phyloP scores from a whole-genome alignment of 2,888 invertebrate genomes.

The Aphodius sticticus region DNA sequence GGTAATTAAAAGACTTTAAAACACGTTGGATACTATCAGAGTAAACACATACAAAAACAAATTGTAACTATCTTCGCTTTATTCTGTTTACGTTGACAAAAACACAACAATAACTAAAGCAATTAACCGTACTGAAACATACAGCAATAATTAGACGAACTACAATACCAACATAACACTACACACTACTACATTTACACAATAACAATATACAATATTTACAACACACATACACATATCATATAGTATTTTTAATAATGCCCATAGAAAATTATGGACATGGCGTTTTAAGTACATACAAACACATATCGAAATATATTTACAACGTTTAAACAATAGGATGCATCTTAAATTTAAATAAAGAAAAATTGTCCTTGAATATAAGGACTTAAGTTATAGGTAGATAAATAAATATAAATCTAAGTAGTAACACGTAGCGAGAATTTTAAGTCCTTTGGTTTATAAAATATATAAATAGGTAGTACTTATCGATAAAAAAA shows the following conservation, averaged over 20 bases:
- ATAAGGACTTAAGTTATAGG: neutral
- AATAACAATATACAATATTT: neutral
- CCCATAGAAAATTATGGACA: neutral
- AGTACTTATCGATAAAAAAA: neutral
- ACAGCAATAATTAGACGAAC: too few relatives aligned
- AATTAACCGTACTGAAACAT: neutral
- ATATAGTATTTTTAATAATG: neutral
- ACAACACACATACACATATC: neutral
- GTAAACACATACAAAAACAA: neutral
- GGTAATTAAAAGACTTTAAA: too few relatives aligned
- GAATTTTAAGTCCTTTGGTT: neutral
- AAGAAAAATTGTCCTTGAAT: neutral
- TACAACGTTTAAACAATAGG: neutral
- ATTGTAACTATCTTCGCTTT: neutral
- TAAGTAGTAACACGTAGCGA: neutral
- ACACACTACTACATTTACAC: neutral
- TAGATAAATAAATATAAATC: neutral
- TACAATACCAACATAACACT: too few relatives aligned
- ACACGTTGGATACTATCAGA: too few relatives aligned
- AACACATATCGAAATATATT: neutral
- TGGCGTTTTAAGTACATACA: neutral
- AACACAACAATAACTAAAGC: neutral
- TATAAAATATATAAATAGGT: neutral
- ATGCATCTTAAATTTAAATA: neutral
- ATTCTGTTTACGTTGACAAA: neutral